Conservation (phyloP, 2,113 vertebrate species). For the Pycnonotus jocosus region DNA sequence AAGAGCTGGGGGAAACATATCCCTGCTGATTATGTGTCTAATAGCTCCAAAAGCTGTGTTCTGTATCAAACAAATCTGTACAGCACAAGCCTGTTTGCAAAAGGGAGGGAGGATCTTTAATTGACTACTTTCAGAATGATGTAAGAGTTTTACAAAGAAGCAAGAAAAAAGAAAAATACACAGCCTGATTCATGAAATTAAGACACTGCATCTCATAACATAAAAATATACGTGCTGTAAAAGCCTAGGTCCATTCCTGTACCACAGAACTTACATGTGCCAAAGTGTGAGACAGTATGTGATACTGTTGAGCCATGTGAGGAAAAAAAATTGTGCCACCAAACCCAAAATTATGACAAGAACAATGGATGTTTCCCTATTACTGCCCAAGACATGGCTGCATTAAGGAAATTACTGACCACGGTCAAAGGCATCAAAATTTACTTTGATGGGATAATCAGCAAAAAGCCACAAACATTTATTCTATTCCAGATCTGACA, state of each 20-base stretch:
- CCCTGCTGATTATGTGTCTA: conserved; percentile 47
- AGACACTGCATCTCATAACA: neutral
- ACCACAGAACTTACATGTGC: neutral
- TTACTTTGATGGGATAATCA: neutral
- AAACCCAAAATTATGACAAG: neutral
- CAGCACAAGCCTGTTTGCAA: neutral
- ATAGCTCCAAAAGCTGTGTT: neutral
- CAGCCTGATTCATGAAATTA: neutral
- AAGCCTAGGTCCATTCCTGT: neutral
- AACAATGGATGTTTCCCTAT: neutral
- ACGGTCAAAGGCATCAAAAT: neutral
- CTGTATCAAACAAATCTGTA: conserved; percentile 14
- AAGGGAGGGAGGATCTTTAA: neutral
- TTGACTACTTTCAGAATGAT: neutral
- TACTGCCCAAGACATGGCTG: neutral
- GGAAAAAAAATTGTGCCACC: neutral
- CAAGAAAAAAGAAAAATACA: neutral
- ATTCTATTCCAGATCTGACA: neutral
- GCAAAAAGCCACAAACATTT: neutral
- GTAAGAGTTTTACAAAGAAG: neutral
- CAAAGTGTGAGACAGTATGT: neutral
- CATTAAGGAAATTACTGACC: neutral
- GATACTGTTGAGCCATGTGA: neutral
- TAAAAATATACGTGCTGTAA: neutral
- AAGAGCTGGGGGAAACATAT: conserved; percentile 1